Percentiles rank a stretch among this genome's conserved stretches.
Conservation (phyloP, 2,888 invertebrate species). For the Embidobia sp. region DNA sequence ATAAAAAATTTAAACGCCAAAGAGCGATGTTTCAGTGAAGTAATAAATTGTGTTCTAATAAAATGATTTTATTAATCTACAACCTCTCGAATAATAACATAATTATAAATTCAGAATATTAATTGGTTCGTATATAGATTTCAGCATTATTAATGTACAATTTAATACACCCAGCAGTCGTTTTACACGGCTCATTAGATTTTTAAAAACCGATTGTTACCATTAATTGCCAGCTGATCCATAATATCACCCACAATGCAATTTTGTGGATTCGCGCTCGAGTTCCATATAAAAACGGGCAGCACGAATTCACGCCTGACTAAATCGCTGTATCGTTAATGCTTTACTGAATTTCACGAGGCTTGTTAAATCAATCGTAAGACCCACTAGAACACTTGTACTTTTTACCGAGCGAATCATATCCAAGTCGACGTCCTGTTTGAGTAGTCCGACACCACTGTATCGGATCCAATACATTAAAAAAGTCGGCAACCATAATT, state of each 20-base stretch:
- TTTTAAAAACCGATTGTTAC: conserved; percentile 13
- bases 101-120: too few relatives aligned
- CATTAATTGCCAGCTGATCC: conserved; percentile 25
- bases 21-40: too few relatives aligned
- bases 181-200: conserved; percentile 9
- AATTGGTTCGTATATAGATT: too few relatives aligned
- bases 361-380: conserved; percentile 34
- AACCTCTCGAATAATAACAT: too few relatives aligned
- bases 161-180: not conserved
- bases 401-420: conserved; percentile 15
- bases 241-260: conserved; percentile 30
- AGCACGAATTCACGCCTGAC: conserved; percentile 18
- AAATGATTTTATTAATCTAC: too few relatives aligned
- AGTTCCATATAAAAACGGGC: conserved; percentile 6
- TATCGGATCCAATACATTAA: conserved; percentile 23
- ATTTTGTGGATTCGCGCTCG: conserved; percentile 29
- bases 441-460: conserved; percentile 23
- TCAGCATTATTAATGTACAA: not conserved
- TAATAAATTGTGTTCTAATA: too few relatives aligned
- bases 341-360: conserved; percentile 25
- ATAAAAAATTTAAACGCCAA: too few relatives aligned
- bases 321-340: too few relatives aligned
- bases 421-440: conserved; percentile 29
- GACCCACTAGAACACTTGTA: conserved; percentile 22
- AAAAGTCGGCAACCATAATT: conserved; percentile 35